Evolutionary conservation across 2,888 invertebrate species (phyloP).

Genomic region (Elegia similella): DNA sequence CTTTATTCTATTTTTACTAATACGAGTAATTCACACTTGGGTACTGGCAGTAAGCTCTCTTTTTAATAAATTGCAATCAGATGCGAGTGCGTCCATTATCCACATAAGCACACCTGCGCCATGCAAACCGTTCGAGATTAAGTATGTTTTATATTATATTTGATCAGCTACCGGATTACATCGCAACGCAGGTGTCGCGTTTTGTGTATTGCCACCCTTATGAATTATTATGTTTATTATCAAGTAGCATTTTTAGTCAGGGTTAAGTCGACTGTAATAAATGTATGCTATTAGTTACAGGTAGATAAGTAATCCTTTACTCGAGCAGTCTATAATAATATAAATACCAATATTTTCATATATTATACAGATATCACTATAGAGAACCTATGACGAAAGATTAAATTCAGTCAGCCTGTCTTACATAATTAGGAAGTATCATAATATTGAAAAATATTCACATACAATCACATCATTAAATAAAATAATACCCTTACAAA

Average conservation of each 20-base stretch:
- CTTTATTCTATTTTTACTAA: too few species aligned
- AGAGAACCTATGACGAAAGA: too few species aligned
- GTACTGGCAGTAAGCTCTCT: background rate
- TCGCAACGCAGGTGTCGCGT: constrained; percentile 8
- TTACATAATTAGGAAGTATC: too few species aligned
- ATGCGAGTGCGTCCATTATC: background rate
- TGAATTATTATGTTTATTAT: constrained; percentile 6
- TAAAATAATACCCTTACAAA: background rate
- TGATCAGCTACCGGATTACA: constrained; percentile 10
- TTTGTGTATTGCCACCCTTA: constrained; percentile 9
- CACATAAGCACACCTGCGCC: constrained; percentile 26
- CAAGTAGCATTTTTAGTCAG: constrained; percentile 7
- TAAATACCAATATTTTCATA: too few species aligned
- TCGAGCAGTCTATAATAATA: background rate
- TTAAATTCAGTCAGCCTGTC: too few species aligned
- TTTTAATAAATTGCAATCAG: constrained; percentile 1
- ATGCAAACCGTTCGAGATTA: background rate
- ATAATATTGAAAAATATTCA: too few species aligned
- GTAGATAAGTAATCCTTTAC: background rate
- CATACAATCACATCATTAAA: background rate
- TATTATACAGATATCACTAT: too few species aligned
- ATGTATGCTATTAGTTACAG: background rate
- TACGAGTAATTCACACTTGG: background rate
- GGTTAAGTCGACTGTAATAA: constrained; percentile 1
- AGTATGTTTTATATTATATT: constrained; percentile 6